These are phyloP conservation scores for Caenorhabditis parvicauda DNA, from an alignment of 2,888 invertebrate species.

Conservation along the genomic window DNA sequence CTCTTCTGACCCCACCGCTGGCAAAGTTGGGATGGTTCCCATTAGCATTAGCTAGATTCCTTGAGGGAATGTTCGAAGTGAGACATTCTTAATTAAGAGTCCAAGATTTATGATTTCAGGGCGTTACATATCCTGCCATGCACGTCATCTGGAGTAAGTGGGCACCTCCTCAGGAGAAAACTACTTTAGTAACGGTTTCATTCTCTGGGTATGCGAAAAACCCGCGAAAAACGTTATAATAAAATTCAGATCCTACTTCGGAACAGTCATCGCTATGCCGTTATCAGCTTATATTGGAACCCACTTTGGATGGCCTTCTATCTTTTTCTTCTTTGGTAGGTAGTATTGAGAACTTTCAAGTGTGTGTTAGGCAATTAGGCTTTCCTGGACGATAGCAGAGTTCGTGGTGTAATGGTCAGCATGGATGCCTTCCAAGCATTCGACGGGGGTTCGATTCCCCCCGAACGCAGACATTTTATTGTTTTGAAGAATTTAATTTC, in stretches of 20 bases:
- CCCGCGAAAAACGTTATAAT: neutral
- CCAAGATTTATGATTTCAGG: constrained; percentile 31
- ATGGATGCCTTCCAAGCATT: constrained; percentile 30
- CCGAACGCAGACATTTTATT: neutral
- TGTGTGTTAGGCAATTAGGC: neutral
- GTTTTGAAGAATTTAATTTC: too few species aligned
- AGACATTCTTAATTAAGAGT: neutral
- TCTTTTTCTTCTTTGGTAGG: constrained; percentile 70
- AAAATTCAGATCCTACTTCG: constrained; percentile 56
- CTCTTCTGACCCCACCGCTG: constrained; percentile 52
- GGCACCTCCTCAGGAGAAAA: constrained; percentile 54
- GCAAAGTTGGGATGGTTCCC: constrained; percentile 41
- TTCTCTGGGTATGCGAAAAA: constrained; percentile 55
- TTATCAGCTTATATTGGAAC: constrained; percentile 48
- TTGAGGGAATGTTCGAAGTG: constrained; percentile 50
- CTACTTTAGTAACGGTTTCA: constrained; percentile 54
- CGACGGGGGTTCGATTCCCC: constrained; percentile 23
- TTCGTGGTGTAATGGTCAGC: constrained; percentile 27
- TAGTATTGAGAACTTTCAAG: neutral
- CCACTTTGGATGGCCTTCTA: constrained; percentile 69
- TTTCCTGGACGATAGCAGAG: too few species aligned
- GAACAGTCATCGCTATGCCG: constrained; percentile 54
- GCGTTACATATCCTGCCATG: constrained; percentile 57
- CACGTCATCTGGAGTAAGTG: constrained; percentile 56
- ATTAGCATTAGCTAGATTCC: constrained; percentile 37